Evolutionary conservation across 1,140 invertebrate species (phyloP), one percentile per base, ranked within the genome.

Genomic region (Megathymus violae): DNA sequence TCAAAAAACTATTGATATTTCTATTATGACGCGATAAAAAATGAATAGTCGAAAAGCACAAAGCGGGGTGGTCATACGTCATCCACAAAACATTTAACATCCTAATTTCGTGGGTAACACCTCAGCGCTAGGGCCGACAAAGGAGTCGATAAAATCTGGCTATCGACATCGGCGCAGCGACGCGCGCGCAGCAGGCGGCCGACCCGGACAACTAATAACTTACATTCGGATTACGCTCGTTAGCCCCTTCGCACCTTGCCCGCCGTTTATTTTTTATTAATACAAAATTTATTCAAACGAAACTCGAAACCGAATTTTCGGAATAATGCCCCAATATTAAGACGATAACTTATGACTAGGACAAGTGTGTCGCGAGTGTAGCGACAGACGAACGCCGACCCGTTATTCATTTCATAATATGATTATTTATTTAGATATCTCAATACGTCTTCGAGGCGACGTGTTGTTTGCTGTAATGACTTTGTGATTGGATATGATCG

Each of bases 61-160:
- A 78, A 71, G 76, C 76, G 76, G 67, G 67, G 66, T 72, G 76
- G 74, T 71, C 74, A 81, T 87, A 85, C 82, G 85, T 89, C 87
- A 87, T 88, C 76, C 64, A 83, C 85, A 82, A 82, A 81, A 85
- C 83, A 83, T 85, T 85, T 86, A 87, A 86, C 82, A 89, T 85
- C 80, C 78, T 88, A 88, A 89, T 89, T 87, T 81, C 76, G 81
- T 81, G 84, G 66, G 84, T 88, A 82, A 88, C 82, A 89, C 83
- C 81, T 88, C 80, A 85, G 80, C 75, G 71, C 75, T 77, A 77
- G 75, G 66, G 78, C 87, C 87, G 85, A 88, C 87, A 88, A 89
- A 88, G 80, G 76, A 66, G 27, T 86, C 85, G 82, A 86, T 87
- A 84, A 83, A 84, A 82, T 81, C 73, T 74, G 51, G 62, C 62